Evolutionary conservation across 2,888 invertebrate species (phyloP), one percentile per base, ranked within the genome.

Genomic region (Torymus aiolomorphi): DNA sequence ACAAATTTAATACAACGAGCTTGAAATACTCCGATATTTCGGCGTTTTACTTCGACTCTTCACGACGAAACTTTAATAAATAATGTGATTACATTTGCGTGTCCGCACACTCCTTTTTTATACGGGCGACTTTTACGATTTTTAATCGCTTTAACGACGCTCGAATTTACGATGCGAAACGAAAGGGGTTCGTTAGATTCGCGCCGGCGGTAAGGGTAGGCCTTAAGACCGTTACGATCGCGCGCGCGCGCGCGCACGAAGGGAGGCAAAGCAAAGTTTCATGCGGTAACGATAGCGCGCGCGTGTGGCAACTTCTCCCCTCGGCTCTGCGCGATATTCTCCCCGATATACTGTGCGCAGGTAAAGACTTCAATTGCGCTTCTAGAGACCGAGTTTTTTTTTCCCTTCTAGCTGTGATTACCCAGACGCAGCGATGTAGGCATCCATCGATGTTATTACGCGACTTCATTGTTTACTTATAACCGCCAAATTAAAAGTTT

Each of bases 91-190:
- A 61, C 20, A 61, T 71, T 24, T 49, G 71, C 62, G 52, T 56
- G 16, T 42, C n/a, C 1, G n/a, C 2, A 18, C 18, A 12, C 8
- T 16, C 14, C 20, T 10, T 56, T 71, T 72, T 76, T 61, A 72
- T 13, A 18, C 42, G 42, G 8, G 61, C n/a, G 52, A 10, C 42
- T 78, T 80, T 80, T 78, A 80, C 74, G 77, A 74, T 80, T 80
- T 80, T 80, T 75, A 74, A 78, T 75, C 74, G 77, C 31, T 66
- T 76, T 76, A 80, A 80, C 62, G 76, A 80, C 49, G 72, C 52
- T 13, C 42, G 69, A 76, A 69, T 80, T 80, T 80, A 80, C 76
- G 80, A 76, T 57, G 69, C 66, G 54, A 65, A 57, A 59, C 65
- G 54, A 54, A 80, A 80, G 61, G 80, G 80, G 80, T 75, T 80